Evolutionary conservation across 2,113 vertebrate species (phyloP).

Genomic region (Anarrhichthys ocellatus): DNA sequence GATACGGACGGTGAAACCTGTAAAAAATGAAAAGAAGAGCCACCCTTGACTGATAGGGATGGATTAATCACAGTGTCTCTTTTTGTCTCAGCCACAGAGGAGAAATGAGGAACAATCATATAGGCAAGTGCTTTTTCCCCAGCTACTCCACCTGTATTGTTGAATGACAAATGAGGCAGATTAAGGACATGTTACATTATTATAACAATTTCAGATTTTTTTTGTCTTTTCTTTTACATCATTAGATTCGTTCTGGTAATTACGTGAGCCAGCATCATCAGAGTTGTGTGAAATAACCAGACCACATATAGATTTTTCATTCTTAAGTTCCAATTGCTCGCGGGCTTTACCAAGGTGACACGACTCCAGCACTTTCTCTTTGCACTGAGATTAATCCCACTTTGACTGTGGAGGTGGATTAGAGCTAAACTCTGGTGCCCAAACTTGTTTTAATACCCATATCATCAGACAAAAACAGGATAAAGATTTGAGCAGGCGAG

Average conservation of each 20-base stretch:
- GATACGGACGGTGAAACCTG: conserved; percentile 66
- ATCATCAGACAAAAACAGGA: conserved; percentile 81
- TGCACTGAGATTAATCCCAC: conserved; percentile 78
- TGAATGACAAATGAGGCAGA: conserved; percentile 74
- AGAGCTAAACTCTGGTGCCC: conserved; percentile 74
- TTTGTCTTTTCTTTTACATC: conserved; percentile 45
- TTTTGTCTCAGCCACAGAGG: conserved; percentile 69
- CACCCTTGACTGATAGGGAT: conserved; percentile 69
- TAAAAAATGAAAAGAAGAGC: conserved; percentile 72
- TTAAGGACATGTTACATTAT: conserved; percentile 71
- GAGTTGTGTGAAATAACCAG: conserved; percentile 51
- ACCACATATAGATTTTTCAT: conserved; percentile 70
- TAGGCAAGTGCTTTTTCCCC: conserved; percentile 57
- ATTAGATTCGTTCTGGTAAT: conserved; percentile 63
- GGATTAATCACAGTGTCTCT: conserved; percentile 72
- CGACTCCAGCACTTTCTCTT: conserved; percentile 54
- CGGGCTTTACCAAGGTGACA: conserved; percentile 78
- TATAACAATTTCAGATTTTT: conserved; percentile 50
- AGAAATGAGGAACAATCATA: conserved; percentile 71
- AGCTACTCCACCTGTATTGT: conserved; percentile 67
- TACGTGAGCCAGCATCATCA: conserved; percentile 55
- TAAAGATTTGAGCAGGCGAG: conserved; percentile 78
- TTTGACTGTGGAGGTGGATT: conserved; percentile 81
- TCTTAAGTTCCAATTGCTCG: conserved; percentile 55
- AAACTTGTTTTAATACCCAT: conserved; percentile 83